These are phyloP conservation scores for Pelvicachromis taeniatus DNA, from an alignment of 2,113 vertebrate genomes.

Conservation along the genomic window DNA sequence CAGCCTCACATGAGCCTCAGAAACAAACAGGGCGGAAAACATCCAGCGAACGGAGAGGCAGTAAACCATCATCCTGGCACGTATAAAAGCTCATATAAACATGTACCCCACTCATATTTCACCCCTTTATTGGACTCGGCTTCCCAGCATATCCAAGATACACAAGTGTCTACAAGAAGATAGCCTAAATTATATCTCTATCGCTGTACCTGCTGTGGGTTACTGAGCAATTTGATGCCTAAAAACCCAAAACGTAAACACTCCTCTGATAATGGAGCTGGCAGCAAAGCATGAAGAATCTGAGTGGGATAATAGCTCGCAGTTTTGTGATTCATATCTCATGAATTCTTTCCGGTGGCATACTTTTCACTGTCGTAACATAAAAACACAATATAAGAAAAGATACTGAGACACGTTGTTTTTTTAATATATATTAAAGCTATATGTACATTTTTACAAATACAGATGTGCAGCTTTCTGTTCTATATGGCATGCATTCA, in stretches of 20 bases:
- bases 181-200: conserved; percentile 16
- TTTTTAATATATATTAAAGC: background rate
- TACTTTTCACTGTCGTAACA: background rate
- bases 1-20: conserved; percentile 35
- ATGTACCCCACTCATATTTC: conserved; percentile 56
- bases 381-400: background rate
- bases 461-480: background rate
- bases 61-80: conserved; percentile 48
- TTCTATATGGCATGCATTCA: background rate
- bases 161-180: conserved; percentile 46
- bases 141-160: conserved; percentile 22
- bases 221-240: conserved; percentile 45
- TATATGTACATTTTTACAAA: background rate
- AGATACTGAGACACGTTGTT: background rate
- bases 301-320: conserved; percentile 1
- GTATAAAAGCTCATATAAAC: conserved; percentile 48
- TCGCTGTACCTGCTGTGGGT: conserved; percentile 11
- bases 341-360: background rate
- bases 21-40: conserved; percentile 40
- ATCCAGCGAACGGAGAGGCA: conserved; percentile 41
- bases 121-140: conserved; percentile 36
- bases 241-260: conserved; percentile 33
- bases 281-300: background rate
- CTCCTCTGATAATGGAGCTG: conserved; percentile 20
- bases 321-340: conserved; percentile 9